Evolutionary conservation across 2,113 vertebrate genomes (phyloP), one percentile per base, ranked within the genome.

Genomic region (Spermophilus dauricus): DNA sequence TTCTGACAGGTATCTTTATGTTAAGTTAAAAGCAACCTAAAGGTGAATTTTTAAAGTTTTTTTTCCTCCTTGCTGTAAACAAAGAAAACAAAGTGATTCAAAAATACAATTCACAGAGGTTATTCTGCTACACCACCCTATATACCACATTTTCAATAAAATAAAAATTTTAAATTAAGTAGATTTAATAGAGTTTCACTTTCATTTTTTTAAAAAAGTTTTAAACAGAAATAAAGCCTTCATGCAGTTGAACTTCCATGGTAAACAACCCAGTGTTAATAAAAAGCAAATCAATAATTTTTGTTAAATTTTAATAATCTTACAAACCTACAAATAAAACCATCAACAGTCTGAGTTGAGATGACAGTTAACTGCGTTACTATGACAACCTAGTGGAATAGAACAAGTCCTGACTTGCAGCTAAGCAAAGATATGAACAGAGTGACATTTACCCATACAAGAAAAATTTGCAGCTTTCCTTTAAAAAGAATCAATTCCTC

Each of bases 291-390:
- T 99, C 99, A 99, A 99, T 99, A 99, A 94, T 99, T 99, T 99
- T 98, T 98, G 98, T 99, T 98, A 99, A 99, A 99, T 99, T 99
- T 99, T 99, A 99, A 99, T 99, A 99, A 99, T 99, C 98, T 92
- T 98, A 98, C 97, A 98, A 98, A 98, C 95, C 98, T 97, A 98
- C 98, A 99, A 99, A 99, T 99, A 98, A 98, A 99, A 98, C 97
- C 98, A 99, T 99, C 98, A 99, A 97, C 95, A 98, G 97, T 83
- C 86, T 98, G 98, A 98, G 97, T 98, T 98, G 98, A 99, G 96
- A 98, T 98, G 99, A 99, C 99, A 99, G 99, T 98, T 98, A 98
- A 98, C 97, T 96, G 92, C 0, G 98, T 99, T 99, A 99, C 99
- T 99, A 99, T 99, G 99, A 98, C 98, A 99, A 99, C 99, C 97